Percentiles rank a stretch among this genome's conserved stretches.
These are phyloP conservation scores for Nasonia giraulti DNA, from an alignment of 1,140 invertebrate species.

Conservation along the genomic window DNA sequence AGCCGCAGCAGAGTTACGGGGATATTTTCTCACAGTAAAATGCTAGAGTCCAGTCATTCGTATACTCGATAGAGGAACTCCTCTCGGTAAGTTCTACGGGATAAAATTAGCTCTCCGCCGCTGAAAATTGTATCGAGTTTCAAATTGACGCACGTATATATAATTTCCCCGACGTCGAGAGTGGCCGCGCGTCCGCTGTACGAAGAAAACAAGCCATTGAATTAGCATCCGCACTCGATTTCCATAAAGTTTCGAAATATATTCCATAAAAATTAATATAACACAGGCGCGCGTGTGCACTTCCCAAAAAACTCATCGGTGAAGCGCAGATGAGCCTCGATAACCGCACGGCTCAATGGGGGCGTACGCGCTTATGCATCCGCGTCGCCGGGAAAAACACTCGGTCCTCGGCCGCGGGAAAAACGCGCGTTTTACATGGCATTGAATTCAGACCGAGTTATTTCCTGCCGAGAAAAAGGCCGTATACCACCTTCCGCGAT, in stretches of 20 bases:
- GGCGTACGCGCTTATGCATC: not conserved
- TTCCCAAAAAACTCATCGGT: not conserved
- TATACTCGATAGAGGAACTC: not conserved
- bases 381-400: slow-evolving; percentile 24
- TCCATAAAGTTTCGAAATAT: not conserved
- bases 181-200: too few relatives aligned
- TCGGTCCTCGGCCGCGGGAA: not conserved
- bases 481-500: not conserved
- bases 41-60: slow-evolving; percentile 78
- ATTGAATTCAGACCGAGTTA: slow-evolving; percentile 44
- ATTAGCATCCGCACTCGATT: not conserved
- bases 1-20: not conserved
- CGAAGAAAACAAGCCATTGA: not conserved
- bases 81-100: too few relatives aligned
- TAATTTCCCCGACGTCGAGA: too few relatives aligned
- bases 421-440: slow-evolving; percentile 39
- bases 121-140: not conserved
- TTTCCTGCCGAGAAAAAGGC: not conserved
- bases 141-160: not conserved
- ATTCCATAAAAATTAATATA: not conserved
- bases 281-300: too few relatives aligned
- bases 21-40: slow-evolving; percentile 31
- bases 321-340: slow-evolving; percentile 33
- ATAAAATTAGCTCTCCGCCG: too few relatives aligned
- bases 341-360: slow-evolving; percentile 4